These are phyloP conservation scores for Heterodera schachtii DNA, from an alignment of 1,140 invertebrate species.

Conservation along the genomic window DNA sequence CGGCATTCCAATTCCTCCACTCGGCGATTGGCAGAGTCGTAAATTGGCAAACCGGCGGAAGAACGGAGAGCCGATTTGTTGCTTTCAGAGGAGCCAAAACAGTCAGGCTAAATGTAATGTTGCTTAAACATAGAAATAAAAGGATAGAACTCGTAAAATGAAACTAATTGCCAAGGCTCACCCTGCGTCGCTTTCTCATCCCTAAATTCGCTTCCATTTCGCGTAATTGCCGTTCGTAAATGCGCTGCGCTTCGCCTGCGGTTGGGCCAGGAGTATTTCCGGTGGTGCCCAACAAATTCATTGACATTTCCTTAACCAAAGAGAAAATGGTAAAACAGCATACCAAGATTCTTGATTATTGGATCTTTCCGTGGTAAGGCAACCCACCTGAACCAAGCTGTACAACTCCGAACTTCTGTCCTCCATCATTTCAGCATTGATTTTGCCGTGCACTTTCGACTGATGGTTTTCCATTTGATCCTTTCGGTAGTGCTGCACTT, in stretches of 20 bases:
- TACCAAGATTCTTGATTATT: too few relatives aligned
- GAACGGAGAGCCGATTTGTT: background rate
- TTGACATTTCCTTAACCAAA: conserved; percentile 57
- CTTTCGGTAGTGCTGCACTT: conserved; percentile 63
- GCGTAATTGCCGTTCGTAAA: conserved; percentile 45
- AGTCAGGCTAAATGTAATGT: background rate
- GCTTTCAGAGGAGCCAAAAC: background rate
- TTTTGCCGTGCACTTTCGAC: conserved; percentile 57
- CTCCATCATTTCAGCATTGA: conserved; percentile 61
- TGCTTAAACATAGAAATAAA: background rate
- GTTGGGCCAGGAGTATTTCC: conserved; percentile 59
- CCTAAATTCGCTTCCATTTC: conserved; percentile 39
- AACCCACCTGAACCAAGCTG: conserved; percentile 21
- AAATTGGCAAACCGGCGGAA: background rate
- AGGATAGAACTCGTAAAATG: background rate
- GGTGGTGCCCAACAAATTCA: conserved; percentile 64
- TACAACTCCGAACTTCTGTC: conserved; percentile 52
- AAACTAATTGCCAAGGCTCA: background rate
- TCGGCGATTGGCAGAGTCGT: conserved; percentile 22
- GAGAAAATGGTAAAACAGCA: background rate
- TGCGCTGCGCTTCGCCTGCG: conserved; percentile 46
- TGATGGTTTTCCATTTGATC: conserved; percentile 65
- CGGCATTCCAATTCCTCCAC: conserved; percentile 55
- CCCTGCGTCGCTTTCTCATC: conserved; percentile 24
- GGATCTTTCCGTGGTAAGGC: background rate